These are phyloP conservation scores for Bombylius major DNA, from an alignment of 2,888 invertebrate species.

Conservation along the genomic window DNA sequence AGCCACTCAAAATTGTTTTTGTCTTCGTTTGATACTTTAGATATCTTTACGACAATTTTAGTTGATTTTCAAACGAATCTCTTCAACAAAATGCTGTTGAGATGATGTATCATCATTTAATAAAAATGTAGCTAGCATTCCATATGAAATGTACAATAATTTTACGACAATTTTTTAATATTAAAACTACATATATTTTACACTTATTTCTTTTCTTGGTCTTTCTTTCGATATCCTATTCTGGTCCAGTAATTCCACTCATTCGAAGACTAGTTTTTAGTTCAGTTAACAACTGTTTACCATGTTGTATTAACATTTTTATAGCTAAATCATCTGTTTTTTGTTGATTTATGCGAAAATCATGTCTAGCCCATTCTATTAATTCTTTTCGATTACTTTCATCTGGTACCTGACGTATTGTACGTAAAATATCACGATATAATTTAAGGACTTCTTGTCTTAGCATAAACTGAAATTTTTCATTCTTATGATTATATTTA, in stretches of 20 bases:
- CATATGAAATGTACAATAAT: no score
- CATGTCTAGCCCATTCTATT: slow-evolving; percentile 57
- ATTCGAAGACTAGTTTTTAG: slow-evolving; percentile 50
- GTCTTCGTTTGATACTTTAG: no score
- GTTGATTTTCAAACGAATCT: no score
- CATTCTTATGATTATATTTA: neutral
- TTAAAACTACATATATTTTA: no score
- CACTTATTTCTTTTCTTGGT: slow-evolving; percentile 1
- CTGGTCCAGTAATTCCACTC: slow-evolving; percentile 30
- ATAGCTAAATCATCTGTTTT: slow-evolving; percentile 61
- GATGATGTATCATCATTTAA: no score
- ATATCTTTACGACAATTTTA: no score
- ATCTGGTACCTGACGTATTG: slow-evolving; percentile 53
- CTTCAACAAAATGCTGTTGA: no score
- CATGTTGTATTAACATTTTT: slow-evolving; percentile 57
- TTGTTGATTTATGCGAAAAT: slow-evolving; percentile 58
- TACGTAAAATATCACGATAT: slow-evolving; percentile 59
- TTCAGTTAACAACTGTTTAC: slow-evolving; percentile 55
- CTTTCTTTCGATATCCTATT: slow-evolving; percentile 7
- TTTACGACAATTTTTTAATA: no score
- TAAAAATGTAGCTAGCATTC: no score
- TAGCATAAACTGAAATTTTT: slow-evolving; percentile 56
- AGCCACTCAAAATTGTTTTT: no score
- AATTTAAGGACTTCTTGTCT: slow-evolving; percentile 65
- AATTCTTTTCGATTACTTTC: slow-evolving; percentile 49